These are phyloP conservation scores for Thymelicus acteon DNA, from an alignment of 2,888 invertebrate genomes.

Conservation along the genomic window DNA sequence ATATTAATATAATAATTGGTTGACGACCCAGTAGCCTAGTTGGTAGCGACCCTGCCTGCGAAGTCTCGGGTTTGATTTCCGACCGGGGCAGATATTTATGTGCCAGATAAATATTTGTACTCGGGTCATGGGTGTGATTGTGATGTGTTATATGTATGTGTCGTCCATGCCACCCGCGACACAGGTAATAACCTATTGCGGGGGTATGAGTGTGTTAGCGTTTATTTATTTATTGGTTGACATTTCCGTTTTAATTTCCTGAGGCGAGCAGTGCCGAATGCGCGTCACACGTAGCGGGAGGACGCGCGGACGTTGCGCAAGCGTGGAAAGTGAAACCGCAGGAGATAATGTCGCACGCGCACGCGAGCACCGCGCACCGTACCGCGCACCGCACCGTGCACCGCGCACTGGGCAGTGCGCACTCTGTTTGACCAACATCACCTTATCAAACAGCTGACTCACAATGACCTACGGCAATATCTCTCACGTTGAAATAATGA, in stretches of 20 bases:
- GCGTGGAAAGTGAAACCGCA: conserved; percentile 55
- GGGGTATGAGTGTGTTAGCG: no score
- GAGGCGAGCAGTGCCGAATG: conserved; percentile 15
- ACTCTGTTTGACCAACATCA: conserved; percentile 19
- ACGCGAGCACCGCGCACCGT: conserved; percentile 45
- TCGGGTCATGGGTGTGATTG: no score
- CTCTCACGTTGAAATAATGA: not conserved
- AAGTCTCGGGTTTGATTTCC: no score
- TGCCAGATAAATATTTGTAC: no score
- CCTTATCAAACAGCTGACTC: conserved; percentile 29
- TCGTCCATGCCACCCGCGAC: no score
- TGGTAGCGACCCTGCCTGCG: no score
- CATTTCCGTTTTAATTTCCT: conserved; percentile 27
- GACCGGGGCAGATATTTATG: no score
- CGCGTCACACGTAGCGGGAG: conserved; percentile 21
- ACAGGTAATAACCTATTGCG: no score
- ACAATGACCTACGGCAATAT: conserved; percentile 22
- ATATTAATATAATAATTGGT: no score
- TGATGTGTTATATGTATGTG: no score
- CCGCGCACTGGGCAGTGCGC: not conserved
- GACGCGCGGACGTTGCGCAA: conserved; percentile 47
- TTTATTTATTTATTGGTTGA: no score
- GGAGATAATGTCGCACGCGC: conserved; percentile 52
- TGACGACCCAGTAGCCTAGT: no score
- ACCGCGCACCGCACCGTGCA: not conserved